A percentile compares a stretch with the other conserved stretches of the same genome.
Evolutionary conservation across 1,140 invertebrate genomes (phyloP).

Genomic region (Vanessa tameamea): DNA sequence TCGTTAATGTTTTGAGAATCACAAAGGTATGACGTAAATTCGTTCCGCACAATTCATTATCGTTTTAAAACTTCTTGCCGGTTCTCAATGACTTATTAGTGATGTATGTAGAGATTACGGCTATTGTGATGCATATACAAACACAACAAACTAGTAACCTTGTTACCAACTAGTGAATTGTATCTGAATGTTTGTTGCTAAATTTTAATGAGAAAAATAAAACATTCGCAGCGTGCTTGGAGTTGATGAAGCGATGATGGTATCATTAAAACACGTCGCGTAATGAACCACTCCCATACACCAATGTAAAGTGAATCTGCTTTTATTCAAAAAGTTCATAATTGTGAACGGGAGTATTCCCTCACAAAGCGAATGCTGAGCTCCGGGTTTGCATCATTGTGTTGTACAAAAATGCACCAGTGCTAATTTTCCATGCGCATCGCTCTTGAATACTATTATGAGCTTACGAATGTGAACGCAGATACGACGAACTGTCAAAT

Average conservation of each 20-base stretch:
- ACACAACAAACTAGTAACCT: constrained; percentile 29
- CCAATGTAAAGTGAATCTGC: constrained; percentile 52
- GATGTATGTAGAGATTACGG: constrained; percentile 14
- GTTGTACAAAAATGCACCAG: constrained; percentile 62
- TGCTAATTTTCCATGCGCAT: constrained; percentile 65
- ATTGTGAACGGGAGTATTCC: constrained; percentile 61
- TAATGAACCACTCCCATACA: constrained; percentile 63
- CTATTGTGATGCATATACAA: constrained; percentile 13
- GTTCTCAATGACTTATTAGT: constrained; percentile 19
- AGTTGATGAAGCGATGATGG: constrained; percentile 29
- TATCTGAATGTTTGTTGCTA: constrained; percentile 15
- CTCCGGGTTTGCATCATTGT: constrained; percentile 67
- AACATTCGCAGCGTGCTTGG: constrained; percentile 22
- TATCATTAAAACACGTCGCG: constrained; percentile 52
- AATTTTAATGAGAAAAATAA: constrained; percentile 36
- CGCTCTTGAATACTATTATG: constrained; percentile 62
- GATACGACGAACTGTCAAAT: constrained; percentile 23
- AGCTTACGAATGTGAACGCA: constrained; percentile 42
- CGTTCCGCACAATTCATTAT: constrained; percentile 10
- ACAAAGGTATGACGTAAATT: constrained; percentile 13
- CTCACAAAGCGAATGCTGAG: constrained; percentile 59
- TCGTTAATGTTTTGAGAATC: background rate
- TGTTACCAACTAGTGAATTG: constrained; percentile 24
- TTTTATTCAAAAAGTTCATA: constrained; percentile 68
- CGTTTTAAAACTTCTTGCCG: constrained; percentile 6